These are phyloP conservation scores for Panurus biarmicus DNA, from an alignment of 2,113 vertebrate genomes.

Conservation along the genomic window DNA sequence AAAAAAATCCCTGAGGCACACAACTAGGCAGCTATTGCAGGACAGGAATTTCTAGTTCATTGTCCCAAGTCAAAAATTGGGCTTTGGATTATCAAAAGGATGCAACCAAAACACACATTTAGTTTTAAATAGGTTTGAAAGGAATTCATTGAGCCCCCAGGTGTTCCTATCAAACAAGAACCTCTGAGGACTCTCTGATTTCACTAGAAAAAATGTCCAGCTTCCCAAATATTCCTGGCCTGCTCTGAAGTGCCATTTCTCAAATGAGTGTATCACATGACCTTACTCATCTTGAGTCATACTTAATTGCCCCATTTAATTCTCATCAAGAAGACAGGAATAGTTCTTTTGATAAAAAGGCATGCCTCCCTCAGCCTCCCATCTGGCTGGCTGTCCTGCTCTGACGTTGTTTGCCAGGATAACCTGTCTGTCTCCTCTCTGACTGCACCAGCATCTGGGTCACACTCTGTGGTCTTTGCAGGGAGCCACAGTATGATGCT, in stretches of 20 bases:
- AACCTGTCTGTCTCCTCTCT: background rate
- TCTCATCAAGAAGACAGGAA: background rate
- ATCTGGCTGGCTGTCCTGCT: background rate
- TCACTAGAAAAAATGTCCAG: background rate
- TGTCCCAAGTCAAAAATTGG: background rate
- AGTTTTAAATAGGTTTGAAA: background rate
- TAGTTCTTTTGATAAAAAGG: background rate
- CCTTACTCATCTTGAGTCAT: background rate
- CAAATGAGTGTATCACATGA: background rate
- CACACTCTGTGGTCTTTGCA: no score
- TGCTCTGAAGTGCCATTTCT: background rate
- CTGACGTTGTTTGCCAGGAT: accelerated
- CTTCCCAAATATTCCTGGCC: background rate
- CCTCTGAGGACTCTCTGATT: background rate
- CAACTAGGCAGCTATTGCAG: background rate
- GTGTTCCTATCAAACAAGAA: background rate
- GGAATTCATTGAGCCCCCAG: background rate
- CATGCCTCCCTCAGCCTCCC: background rate
- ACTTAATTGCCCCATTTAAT: background rate
- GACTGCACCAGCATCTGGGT: no score
- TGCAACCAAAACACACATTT: background rate
- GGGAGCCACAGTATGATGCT: accelerated
- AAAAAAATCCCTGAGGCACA: background rate
- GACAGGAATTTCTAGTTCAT: background rate
- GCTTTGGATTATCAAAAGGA: background rate